These are phyloP conservation scores for Acanthurus leucopareius DNA, from an alignment of 2,797 vertebrate species.

Conservation along the genomic window DNA sequence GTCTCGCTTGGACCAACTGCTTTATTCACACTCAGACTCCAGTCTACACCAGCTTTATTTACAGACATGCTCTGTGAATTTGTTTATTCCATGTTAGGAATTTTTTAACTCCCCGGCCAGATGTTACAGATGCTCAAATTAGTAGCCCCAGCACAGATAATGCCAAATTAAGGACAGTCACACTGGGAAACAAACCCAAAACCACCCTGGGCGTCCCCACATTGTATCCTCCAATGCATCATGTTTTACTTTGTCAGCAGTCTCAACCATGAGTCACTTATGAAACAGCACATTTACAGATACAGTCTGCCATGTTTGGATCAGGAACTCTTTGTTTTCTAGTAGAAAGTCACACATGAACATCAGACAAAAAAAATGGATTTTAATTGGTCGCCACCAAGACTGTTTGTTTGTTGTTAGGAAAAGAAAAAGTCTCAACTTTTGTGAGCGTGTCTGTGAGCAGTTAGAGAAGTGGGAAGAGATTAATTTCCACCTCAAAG, in stretches of 20 bases:
- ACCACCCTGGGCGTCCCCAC: neutral
- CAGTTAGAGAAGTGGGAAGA: slow-evolving; percentile 7
- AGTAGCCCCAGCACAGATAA: neutral
- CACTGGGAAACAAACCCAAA: neutral
- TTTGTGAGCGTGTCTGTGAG: neutral
- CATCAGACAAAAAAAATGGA: neutral
- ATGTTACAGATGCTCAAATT: slow-evolving; percentile 16
- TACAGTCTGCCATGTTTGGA: neutral
- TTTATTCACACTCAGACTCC: neutral
- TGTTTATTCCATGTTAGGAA: neutral
- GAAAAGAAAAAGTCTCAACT: neutral
- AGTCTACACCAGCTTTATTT: neutral
- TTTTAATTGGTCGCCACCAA: neutral
- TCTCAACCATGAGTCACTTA: neutral
- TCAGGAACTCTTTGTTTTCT: neutral
- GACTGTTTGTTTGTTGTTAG: neutral
- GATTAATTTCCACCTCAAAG: neutral
- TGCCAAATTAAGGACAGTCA: neutral
- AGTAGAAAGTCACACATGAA: neutral
- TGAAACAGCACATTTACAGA: neutral
- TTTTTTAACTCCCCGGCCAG: slow-evolving; percentile 5
- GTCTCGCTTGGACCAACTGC: neutral
- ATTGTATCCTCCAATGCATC: neutral
- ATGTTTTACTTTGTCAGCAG: neutral
- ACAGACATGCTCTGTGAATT: neutral